Percentiles rank a stretch among this genome's conserved stretches.
phyloP scores from a whole-genome alignment of 2,888 invertebrate species.

The Drosophila rubida region DNA sequence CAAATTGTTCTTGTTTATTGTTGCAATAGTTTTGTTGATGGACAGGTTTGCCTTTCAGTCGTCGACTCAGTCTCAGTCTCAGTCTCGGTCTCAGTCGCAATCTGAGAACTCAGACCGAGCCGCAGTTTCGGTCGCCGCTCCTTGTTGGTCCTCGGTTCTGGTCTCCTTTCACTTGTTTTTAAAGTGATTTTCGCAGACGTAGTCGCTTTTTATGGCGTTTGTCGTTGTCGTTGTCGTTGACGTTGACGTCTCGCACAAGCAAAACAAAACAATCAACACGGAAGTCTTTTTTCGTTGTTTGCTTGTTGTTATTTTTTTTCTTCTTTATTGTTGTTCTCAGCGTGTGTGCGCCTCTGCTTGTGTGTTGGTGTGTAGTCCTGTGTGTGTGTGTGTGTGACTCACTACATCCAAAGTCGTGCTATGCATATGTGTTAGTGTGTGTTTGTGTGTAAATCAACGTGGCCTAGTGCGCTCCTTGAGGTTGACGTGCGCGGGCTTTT shows the following conservation, averaged over 20 bases:
- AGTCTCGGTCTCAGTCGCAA: slow-evolving; percentile 7
- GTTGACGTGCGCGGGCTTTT: slow-evolving; percentile 73
- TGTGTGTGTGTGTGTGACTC: slow-evolving; percentile 19
- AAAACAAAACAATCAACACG: slow-evolving; percentile 77
- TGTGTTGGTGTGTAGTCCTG: slow-evolving; percentile 7
- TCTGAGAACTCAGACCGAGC: not conserved
- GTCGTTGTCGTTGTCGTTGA: slow-evolving; percentile 38
- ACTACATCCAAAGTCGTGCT: not conserved
- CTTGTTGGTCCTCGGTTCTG: slow-evolving; percentile 14
- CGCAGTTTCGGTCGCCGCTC: slow-evolving; percentile 15
- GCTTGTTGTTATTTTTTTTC: slow-evolving; percentile 52
- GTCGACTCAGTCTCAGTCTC: slow-evolving; percentile 3
- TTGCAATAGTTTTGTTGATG: slow-evolving; percentile 78
- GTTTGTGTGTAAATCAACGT: slow-evolving; percentile 69
- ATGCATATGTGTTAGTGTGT: not conserved
- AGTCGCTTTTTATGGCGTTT: slow-evolving; percentile 74
- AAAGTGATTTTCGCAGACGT: slow-evolving; percentile 76
- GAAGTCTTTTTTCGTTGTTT: slow-evolving; percentile 72
- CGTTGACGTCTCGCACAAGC: slow-evolving; percentile 60
- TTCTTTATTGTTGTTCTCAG: slow-evolving; percentile 36
- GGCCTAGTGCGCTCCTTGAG: slow-evolving; percentile 78
- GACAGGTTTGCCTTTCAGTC: slow-evolving; percentile 68
- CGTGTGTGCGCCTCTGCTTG: slow-evolving; percentile 12
- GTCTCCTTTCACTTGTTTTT: slow-evolving; percentile 76
- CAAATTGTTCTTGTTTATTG: slow-evolving; percentile 80